These are phyloP conservation scores for Bos indicus DNA, from an alignment of 2,113 vertebrate genomes.

Conservation along the genomic window DNA sequence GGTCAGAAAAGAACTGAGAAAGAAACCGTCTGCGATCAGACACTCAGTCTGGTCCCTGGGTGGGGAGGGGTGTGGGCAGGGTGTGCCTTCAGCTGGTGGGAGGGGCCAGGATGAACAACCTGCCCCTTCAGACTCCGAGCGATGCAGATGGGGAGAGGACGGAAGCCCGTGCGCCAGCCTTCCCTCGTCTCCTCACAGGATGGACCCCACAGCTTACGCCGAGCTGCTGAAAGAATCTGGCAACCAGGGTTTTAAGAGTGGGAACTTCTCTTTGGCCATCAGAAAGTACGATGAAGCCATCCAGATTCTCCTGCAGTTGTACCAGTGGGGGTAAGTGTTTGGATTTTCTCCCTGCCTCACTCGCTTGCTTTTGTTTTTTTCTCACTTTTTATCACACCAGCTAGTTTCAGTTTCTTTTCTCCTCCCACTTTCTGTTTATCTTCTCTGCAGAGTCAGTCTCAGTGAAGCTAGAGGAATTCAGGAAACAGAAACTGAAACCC, in stretches of 20 bases:
- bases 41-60: not conserved
- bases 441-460: not conserved
- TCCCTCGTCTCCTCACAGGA: slow-evolving; percentile 35
- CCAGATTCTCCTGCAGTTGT: slow-evolving; percentile 32
- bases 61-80: not conserved
- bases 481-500: slow-evolving; percentile 55
- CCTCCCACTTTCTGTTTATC: not conserved
- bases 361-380: not conserved
- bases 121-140: not conserved
- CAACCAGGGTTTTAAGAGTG: slow-evolving; percentile 77
- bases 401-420: slow-evolving; percentile 25
- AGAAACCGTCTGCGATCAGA: not conserved
- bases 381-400: not conserved
- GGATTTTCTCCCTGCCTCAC: not conserved
- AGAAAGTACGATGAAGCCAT: slow-evolving; percentile 79
- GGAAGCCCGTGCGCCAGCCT: not conserved
- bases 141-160: not conserved
- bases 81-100: not conserved
- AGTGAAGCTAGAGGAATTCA: not conserved
- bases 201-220: slow-evolving; percentile 63
- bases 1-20: not conserved
- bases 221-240: slow-evolving; percentile 72
- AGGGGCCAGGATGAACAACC: not conserved
- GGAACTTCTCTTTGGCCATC: slow-evolving; percentile 78
- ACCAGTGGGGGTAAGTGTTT: slow-evolving; percentile 48